These are phyloP conservation scores for Nothobranchius kuhntae DNA, from an alignment of 2,113 vertebrate species.

Conservation along the genomic window DNA sequence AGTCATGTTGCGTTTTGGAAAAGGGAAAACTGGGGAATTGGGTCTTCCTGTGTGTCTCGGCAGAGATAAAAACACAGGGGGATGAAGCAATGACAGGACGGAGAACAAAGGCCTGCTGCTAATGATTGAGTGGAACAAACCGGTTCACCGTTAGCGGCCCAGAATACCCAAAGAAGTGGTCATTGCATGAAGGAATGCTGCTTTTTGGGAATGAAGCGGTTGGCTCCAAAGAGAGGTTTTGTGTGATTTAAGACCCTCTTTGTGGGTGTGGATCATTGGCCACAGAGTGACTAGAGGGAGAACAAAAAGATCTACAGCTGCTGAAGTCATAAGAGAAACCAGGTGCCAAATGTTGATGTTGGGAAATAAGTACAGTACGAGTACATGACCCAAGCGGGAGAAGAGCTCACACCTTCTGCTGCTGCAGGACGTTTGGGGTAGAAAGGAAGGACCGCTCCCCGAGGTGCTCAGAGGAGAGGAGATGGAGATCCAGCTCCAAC, in stretches of 20 bases:
- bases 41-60: constrained; percentile 65
- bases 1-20: constrained; percentile 62
- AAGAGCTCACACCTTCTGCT: constrained; percentile 25
- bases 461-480: constrained; percentile 37
- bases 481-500: constrained; percentile 39
- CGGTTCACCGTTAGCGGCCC: constrained; percentile 37
- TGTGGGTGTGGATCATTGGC: constrained; percentile 75
- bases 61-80: constrained; percentile 67
- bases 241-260: constrained; percentile 70
- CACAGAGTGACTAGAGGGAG: constrained; percentile 69
- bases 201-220: constrained; percentile 64
- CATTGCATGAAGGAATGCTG: constrained; percentile 74
- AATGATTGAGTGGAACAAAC: constrained; percentile 70
- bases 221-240: constrained; percentile 48
- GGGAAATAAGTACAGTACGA: constrained; percentile 74
- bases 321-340: constrained; percentile 79
- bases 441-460: constrained; percentile 35
- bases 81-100: constrained; percentile 51
- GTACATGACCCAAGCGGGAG: constrained; percentile 56
- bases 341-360: constrained; percentile 79
- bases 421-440: constrained; percentile 23
- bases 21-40: constrained; percentile 65
- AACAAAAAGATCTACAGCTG: constrained; percentile 80
- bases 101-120: constrained; percentile 70
- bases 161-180: constrained; percentile 58